phyloP scores from a whole-genome alignment of 1,140 invertebrate species.

The Goniozus legneri region DNA sequence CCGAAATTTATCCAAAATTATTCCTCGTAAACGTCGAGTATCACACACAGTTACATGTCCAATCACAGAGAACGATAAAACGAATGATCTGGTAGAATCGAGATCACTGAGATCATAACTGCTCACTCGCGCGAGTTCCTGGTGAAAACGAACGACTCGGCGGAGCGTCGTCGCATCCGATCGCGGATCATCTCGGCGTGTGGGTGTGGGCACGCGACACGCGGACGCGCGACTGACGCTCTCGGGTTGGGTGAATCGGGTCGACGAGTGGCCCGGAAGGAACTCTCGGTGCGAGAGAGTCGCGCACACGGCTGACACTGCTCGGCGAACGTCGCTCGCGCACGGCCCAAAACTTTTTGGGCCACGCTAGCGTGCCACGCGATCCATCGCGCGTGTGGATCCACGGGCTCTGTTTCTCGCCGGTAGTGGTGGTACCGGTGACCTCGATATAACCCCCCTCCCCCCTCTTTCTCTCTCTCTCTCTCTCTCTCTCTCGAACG shows the following conservation, averaged over 20 bases:
- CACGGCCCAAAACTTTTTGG: slow-evolving; percentile 39
- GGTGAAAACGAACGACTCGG: too few relatives aligned
- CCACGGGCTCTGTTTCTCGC: slow-evolving; percentile 14
- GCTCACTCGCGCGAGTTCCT: too few relatives aligned
- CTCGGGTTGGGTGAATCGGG: slow-evolving; percentile 6
- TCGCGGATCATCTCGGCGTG: neutral
- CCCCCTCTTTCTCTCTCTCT: slow-evolving; percentile 48
- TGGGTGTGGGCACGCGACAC: neutral
- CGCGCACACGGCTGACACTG: too few relatives aligned
- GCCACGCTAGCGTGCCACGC: slow-evolving; percentile 35
- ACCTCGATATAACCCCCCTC: slow-evolving; percentile 48
- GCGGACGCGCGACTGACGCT: slow-evolving; percentile 2
- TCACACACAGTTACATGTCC: too few relatives aligned
- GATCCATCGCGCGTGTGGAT: slow-evolving; percentile 30
- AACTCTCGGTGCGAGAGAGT: neutral
- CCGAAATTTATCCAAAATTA: too few relatives aligned
- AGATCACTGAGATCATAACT: too few relatives aligned
- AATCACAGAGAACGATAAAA: too few relatives aligned
- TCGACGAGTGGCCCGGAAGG: slow-evolving; percentile 9
- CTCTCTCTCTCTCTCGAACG: too few relatives aligned
- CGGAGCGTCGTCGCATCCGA: too few relatives aligned
- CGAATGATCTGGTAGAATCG: too few relatives aligned
- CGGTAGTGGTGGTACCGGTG: slow-evolving; percentile 49
- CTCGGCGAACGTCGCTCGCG: slow-evolving; percentile 34
- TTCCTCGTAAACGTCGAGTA: too few relatives aligned